phyloP scores from a whole-genome alignment of 2,888 invertebrate genomes.

The Clostera curtula region DNA sequence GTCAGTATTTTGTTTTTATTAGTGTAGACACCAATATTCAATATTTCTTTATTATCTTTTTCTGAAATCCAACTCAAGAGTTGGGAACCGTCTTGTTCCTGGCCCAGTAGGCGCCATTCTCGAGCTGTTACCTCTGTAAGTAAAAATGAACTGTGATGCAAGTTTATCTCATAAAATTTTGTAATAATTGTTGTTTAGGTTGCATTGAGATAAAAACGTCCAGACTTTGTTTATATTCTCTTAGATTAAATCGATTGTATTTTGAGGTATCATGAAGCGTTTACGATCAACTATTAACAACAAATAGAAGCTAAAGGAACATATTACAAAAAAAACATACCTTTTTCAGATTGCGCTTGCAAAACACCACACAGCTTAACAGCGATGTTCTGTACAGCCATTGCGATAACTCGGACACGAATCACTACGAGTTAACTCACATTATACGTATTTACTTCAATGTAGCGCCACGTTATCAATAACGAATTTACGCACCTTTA shows the following conservation, averaged over 20 bases:
- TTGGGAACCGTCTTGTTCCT: slow-evolving; percentile 85
- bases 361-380: slow-evolving; percentile 74
- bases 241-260: no score
- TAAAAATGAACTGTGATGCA: slow-evolving; percentile 1
- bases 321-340: slow-evolving; percentile 37
- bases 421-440: slow-evolving; percentile 28
- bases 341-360: slow-evolving; percentile 61
- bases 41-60: slow-evolving; percentile 35
- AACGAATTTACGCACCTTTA: slow-evolving; percentile 37
- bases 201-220: no score
- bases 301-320: neutral
- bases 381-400: slow-evolving; percentile 71
- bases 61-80: slow-evolving; percentile 79
- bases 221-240: no score
- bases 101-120: slow-evolving; percentile 87
- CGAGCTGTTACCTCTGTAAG: slow-evolving; percentile 76
- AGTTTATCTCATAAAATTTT: neutral
- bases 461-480: slow-evolving; percentile 39
- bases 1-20: slow-evolving; percentile 75
- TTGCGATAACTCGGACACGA: slow-evolving; percentile 33
- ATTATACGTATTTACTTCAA: slow-evolving; percentile 23
- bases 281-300: no score
- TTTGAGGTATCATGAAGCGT: no score
- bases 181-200: neutral
- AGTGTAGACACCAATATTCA: slow-evolving; percentile 77